A percentile compares a stretch with the other conserved stretches of the same genome.
These are phyloP conservation scores for Ctenoplectra terminalis DNA, from an alignment of 1,140 invertebrate genomes.

Conservation along the genomic window DNA sequence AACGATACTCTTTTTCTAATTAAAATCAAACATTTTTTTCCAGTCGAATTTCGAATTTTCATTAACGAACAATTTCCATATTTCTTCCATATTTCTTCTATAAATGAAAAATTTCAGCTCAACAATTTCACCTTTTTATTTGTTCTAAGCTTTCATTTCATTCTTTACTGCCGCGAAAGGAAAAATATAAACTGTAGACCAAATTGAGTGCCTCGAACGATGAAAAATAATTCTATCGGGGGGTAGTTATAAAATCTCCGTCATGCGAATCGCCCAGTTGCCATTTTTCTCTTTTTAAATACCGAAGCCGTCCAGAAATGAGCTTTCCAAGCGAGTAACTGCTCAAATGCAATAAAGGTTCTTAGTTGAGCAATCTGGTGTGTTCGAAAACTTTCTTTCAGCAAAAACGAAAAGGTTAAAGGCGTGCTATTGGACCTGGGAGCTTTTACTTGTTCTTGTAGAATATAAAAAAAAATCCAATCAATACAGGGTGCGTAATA, in stretches of 20 bases:
- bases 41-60: not conserved
- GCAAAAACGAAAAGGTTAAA: not conserved
- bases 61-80: not conserved
- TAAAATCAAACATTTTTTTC: not conserved
- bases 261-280: not conserved
- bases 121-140: not conserved
- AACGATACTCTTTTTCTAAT: not conserved
- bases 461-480: not conserved
- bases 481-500: not conserved
- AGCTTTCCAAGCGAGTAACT: not conserved
- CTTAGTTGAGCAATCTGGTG: not conserved
- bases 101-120: not conserved
- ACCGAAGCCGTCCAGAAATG: not conserved
- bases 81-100: not conserved
- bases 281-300: not conserved
- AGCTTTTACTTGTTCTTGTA: not conserved
- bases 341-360: conserved; percentile 24
- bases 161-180: not conserved
- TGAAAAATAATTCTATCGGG: too few species aligned
- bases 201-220: not conserved
- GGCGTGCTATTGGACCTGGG: not conserved
- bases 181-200: not conserved
- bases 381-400: conserved; percentile 16
- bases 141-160: not conserved
- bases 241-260: not conserved